phyloP scores from a whole-genome alignment of 2,888 invertebrate species.

The Biston betularia region DNA sequence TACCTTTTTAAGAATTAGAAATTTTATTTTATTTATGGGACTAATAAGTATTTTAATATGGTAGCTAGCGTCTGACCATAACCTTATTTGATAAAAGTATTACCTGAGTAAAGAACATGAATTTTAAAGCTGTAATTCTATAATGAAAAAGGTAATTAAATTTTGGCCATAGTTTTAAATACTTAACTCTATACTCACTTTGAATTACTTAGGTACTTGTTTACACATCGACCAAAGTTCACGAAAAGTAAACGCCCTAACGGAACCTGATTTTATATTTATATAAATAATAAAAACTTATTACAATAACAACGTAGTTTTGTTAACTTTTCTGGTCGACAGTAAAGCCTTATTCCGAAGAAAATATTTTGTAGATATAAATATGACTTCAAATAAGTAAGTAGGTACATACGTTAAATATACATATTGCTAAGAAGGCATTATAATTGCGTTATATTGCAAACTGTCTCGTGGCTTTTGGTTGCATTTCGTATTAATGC shows the following conservation, averaged over 20 bases:
- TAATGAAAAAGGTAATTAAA: not conserved
- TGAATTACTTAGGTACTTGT: slow-evolving; percentile 13
- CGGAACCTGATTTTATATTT: not conserved
- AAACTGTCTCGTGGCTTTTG: slow-evolving; percentile 84
- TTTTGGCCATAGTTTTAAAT: not conserved
- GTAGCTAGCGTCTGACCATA: slow-evolving; percentile 1
- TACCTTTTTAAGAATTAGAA: too few relatives aligned
- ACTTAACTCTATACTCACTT: not conserved
- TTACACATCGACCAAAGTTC: slow-evolving; percentile 10
- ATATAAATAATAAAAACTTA: not conserved
- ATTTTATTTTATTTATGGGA: too few relatives aligned
- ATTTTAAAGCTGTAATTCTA: not conserved
- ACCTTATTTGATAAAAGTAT: not conserved
- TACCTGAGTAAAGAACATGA: too few relatives aligned
- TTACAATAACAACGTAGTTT: not conserved
- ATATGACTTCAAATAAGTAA: slow-evolving; percentile 28
- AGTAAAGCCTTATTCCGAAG: slow-evolving; percentile 21
- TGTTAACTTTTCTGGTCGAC: slow-evolving; percentile 15
- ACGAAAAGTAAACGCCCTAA: not conserved
- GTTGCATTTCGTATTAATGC: slow-evolving; percentile 73
- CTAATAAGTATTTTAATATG: not conserved
- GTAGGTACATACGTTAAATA: slow-evolving; percentile 48
- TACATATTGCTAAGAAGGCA: slow-evolving; percentile 62
- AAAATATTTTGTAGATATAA: slow-evolving; percentile 30
- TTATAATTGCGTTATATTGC: slow-evolving; percentile 65